Base-by-base conservation (phyloP, 2,888 invertebrate species). In the Diarsia brunnea region DNA sequence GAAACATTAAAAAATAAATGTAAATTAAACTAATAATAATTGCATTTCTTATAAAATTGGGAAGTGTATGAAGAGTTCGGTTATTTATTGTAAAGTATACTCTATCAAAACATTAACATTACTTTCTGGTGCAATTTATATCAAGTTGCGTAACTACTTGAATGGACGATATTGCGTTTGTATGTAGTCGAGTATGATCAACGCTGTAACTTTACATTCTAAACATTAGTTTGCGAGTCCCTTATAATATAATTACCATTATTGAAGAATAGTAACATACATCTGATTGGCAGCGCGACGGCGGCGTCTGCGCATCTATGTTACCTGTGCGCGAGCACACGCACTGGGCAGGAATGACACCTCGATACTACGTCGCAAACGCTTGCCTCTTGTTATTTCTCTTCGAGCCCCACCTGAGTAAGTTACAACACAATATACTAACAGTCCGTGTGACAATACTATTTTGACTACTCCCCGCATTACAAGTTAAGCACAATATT, bases 401-500 rank as follows among this genome's bases (percentile, higher is more conserved):
- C 96, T 94, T 95, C 95, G 89, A 97, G 93, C 88, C 94, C 97
- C 92, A 96, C 94, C 97, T 97, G 96, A 49, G 88, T 63, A 71
- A 73, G 78, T 65, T 43, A 58, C 16, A 69, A 47, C 27, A 66
- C 47, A 24, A 16, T 73, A 43, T 31, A 60, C 27, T n/a, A 63
- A 47, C 11, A 60, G 21, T 27, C 45, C 5, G 43, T 76, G 60
- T 51, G 16, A 16, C 51, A 27, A 16, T 31, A 27, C 7, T 45
- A 21, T 31, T 16, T 31, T 24, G 5, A n/a, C 7, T 16, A 31
- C n/a, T n/a, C 16, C 2, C n/a, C n/a, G 3, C 8, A 21, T 31
- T 38, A 43, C 7, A 45, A 47, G 45, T 11, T 47, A 47, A 47
- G 2, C 7, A 73, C 10, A 58, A 49, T 27, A 27, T 53, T 47